Base-by-base conservation (phyloP, 2,113 vertebrate genomes). In the Hepsetus odoe region DNA sequence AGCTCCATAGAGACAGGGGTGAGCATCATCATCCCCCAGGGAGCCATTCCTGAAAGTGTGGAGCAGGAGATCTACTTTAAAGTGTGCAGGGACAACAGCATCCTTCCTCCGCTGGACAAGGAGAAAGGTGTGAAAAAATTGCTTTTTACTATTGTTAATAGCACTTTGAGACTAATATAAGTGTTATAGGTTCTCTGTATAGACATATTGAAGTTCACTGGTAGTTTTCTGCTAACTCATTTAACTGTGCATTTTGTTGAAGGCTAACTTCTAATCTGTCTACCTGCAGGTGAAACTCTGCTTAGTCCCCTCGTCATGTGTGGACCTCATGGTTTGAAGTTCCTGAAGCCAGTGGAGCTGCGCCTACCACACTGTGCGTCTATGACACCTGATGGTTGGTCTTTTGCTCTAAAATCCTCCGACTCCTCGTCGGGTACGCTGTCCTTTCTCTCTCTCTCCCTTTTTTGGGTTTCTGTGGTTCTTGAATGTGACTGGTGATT, bases 361-460 rank as follows among this genome's bases (percentile, higher is more conserved):
- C 97, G 97, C 91, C 89, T 99, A 85, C 98, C 97, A 94, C 97
- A 99, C 85, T 99, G 97, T 97, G 97, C 98, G 94, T 98, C 98
- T 90, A 99, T 99, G 98, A 99, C 97, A 92, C 98, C 98, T 95
- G 98, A 99, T 96, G 97, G 97, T 98, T 99, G 98, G 98, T 99
- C 98, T 98, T 99, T 99, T 97, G 98, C 97, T 98, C 98, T 99
- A 96, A 99, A 99, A 98, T 99, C 97, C 95, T 99, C 98, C 94
- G 97, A 99, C 96, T 98, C 97, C 95, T 98, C 96, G 96, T 98
- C 97, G 96, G 98, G 97, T 98, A 99, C 87, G 96, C 96, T 95
- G 94, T 96, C 94, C 95, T 96, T 95, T 93, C 94, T 94, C 92
- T 94, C 93, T 94, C 94, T 97, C 94, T 95, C 94, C 94, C n/a